Evolutionary conservation across 2,113 vertebrate genomes (phyloP).

Genomic region (Corapipo altera): DNA sequence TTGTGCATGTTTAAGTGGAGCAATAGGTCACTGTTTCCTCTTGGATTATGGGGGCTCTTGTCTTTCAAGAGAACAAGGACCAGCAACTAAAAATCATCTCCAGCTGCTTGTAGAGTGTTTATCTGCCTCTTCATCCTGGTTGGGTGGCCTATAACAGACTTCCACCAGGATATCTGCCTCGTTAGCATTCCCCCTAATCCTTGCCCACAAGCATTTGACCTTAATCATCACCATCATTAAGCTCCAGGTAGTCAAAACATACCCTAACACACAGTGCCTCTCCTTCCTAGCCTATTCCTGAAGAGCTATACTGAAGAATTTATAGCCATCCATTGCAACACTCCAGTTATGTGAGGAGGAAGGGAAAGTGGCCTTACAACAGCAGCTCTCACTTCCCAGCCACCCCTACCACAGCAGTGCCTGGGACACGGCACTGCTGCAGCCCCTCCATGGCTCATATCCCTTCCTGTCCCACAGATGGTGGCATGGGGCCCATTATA

Average conservation of each 20-base stretch:
- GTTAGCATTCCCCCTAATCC: neutral
- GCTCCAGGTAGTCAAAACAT: neutral
- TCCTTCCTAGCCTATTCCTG: neutral
- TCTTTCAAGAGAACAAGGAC: neutral
- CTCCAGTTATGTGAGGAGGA: neutral
- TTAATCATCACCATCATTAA: neutral
- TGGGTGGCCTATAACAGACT: neutral
- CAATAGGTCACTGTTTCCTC: neutral
- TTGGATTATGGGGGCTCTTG: neutral
- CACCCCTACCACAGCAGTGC: fast-evolving
- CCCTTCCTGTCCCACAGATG: fast-evolving
- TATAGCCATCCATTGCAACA: neutral
- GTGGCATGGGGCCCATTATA: neutral
- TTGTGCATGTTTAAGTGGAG: neutral
- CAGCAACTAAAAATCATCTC: neutral
- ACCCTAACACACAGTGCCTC: neutral
- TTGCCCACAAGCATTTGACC: neutral
- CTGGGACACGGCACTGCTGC: neutral
- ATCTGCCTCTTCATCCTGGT: neutral
- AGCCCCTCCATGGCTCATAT: neutral
- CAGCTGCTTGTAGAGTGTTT: neutral
- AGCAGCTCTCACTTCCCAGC: neutral
- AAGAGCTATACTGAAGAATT: neutral
- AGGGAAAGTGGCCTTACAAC: neutral
- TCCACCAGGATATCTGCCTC: neutral